phyloP scores from a whole-genome alignment of 2,113 vertebrate species.

The Hucho hucho region DNA sequence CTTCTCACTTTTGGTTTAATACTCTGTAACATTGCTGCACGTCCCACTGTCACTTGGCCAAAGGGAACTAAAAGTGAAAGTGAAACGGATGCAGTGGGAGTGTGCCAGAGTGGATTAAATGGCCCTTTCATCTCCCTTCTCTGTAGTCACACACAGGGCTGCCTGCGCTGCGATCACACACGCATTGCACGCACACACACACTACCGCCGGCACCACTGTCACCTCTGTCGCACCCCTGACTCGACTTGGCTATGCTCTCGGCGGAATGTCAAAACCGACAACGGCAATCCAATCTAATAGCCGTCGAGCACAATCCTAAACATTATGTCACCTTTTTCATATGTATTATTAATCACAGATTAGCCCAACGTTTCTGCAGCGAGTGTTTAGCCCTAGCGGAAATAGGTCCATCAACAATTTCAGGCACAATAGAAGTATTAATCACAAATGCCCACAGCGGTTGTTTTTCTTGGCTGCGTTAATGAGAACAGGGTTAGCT shows the following conservation, averaged over 20 bases:
- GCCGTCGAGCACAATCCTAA: neutral
- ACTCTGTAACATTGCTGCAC: neutral
- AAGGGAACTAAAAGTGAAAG: neutral
- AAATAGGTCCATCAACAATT: constrained; percentile 8
- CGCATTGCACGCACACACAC: neutral
- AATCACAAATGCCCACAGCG: constrained; percentile 17
- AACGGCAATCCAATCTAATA: neutral
- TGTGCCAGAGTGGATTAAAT: constrained; percentile 7
- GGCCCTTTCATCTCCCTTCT: constrained; percentile 13
- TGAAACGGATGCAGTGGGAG: constrained; percentile 1
- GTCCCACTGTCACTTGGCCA: neutral
- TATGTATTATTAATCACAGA: constrained; percentile 34
- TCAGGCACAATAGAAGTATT: neutral
- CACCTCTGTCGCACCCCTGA: neutral
- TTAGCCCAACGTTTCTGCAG: constrained; percentile 9
- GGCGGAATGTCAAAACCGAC: neutral
- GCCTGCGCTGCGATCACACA: neutral
- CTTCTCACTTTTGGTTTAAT: neutral
- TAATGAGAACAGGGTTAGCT: constrained; percentile 3
- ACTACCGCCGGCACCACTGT: neutral
- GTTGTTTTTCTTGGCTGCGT: constrained; percentile 43
- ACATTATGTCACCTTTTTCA: constrained; percentile 5
- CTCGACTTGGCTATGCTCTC: neutral
- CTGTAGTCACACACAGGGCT: neutral
- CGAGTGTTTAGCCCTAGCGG: neutral